Evolutionary conservation across 2,797 vertebrate genomes (phyloP), one percentile per base, ranked within the genome.

Genomic region (Lacerta agilis): DNA sequence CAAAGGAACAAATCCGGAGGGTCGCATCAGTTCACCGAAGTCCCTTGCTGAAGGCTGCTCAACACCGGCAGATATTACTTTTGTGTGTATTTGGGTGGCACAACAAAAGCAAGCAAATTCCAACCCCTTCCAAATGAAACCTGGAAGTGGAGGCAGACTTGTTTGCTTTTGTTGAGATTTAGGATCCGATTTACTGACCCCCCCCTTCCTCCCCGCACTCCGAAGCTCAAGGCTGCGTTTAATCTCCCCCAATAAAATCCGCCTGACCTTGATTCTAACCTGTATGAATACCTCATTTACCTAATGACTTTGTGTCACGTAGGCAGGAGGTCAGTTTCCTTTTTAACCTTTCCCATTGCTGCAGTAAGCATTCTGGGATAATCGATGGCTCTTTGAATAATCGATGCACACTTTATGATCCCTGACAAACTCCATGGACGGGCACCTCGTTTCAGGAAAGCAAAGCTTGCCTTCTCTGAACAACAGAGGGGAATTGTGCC

Each of bases 291-390:
- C 96, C 96, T 97, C 97, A 97, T 97, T 97, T 97, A 96, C 96
- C 96, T 97, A 97, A 97, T 96, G 97, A 97, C 97, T 97, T 97
- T 97, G 94, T 97, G 97, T 97, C 97, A 96, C 96, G 96, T 95
- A 95, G 91, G 95, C 95, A 95, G 95, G 95, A 96, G 97, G 96
- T 97, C 97, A 97, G 95, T 96, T 96, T 95, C 96, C 96, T 97
- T 96, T 75, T 97, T 97, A 96, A 97, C 97, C 97, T 97, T 97
- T 96, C 94, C 95, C 90, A 92, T 93, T 95, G 96, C 96, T 96
- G 96, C 95, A 95, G 96, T 97, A 97, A 97, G 97, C 97, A 97
- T 97, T 96, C 96, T 93, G 92, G 94, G 92, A 94, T 95, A 97
- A 97, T 97, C 96, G 96, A 97, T 97, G 96, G 90, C 94, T 93